Conservation (phyloP, 23 tunicate genomes). For the Trididemnum nubilum region DNA sequence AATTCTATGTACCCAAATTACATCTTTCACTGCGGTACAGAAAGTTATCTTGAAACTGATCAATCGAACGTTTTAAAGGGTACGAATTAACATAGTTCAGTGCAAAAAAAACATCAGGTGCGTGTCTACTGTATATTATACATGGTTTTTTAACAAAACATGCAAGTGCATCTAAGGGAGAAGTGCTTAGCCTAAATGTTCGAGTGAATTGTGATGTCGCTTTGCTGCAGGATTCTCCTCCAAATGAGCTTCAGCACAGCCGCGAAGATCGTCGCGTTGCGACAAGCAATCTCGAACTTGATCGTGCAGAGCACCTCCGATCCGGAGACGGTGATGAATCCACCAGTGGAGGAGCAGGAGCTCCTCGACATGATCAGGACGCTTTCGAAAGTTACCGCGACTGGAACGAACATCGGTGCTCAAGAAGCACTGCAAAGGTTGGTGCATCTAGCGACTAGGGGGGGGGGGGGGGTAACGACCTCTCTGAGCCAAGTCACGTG, state of each 20-base stretch:
- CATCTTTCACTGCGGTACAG: too few species aligned
- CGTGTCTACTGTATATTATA: too few species aligned
- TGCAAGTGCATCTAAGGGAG: too few species aligned
- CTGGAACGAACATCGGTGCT: slow-evolving; percentile 58
- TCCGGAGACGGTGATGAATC: slow-evolving; percentile 63
- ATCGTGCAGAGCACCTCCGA: slow-evolving; percentile 74
- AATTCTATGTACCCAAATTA: too few species aligned
- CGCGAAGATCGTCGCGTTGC: slow-evolving; percentile 58
- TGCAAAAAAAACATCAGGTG: too few species aligned
- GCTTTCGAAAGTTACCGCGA: slow-evolving; percentile 64
- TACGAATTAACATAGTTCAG: too few species aligned
- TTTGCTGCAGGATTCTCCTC: slow-evolving; percentile 54
- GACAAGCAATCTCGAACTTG: slow-evolving; percentile 55
- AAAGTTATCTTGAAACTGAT: too few species aligned
- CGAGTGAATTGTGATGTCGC: neutral
- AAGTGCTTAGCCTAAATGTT: neutral
- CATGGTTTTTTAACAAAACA: too few species aligned
- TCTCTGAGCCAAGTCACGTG: neutral
- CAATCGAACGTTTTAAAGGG: too few species aligned
- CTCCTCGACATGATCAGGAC: slow-evolving; percentile 55
- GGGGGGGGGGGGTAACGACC: neutral
- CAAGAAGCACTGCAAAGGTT: slow-evolving; percentile 80
- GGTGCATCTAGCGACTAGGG: too few species aligned
- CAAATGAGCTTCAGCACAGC: slow-evolving; percentile 56
- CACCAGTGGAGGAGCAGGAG: slow-evolving; percentile 67